phyloP scores from a whole-genome alignment of 2,797 vertebrate species.

The Enteromius viviparus region DNA sequence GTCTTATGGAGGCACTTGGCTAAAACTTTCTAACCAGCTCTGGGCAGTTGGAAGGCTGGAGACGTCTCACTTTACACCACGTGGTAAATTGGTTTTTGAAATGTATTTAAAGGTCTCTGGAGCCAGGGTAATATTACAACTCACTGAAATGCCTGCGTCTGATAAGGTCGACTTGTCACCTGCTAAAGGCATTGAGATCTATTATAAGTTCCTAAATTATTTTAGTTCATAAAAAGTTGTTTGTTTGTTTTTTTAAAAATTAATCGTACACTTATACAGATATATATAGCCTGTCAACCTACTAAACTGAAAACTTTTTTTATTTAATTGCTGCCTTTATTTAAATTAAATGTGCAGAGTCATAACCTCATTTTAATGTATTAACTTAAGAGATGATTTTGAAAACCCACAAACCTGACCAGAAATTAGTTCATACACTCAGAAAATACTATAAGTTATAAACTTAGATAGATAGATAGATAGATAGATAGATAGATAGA shows the following conservation, averaged over 20 bases:
- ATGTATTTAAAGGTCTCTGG: conserved; percentile 82
- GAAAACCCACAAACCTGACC: background rate
- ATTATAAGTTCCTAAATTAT: background rate
- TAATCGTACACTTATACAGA: background rate
- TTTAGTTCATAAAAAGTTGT: background rate
- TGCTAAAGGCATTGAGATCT: conserved; percentile 43
- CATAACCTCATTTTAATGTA: background rate
- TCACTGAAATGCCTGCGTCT: conserved; percentile 58
- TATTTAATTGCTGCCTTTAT: background rate
- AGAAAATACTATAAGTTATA: background rate
- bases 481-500: too few species aligned
- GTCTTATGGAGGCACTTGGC: conserved; percentile 62
- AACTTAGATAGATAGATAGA: too few species aligned
- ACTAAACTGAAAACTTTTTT: background rate
- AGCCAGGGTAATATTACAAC: conserved; percentile 72
- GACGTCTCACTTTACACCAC: conserved; percentile 81
- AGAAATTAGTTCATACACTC: background rate
- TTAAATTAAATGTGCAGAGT: background rate
- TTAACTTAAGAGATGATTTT: background rate
- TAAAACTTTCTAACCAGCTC: conserved; percentile 62
- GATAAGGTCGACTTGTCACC: conserved; percentile 56
- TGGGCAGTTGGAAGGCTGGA: conserved; percentile 54
- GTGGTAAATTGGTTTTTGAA: conserved; percentile 69
- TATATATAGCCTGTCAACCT: background rate
- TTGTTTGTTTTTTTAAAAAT: too few species aligned